Evolutionary conservation across 2,888 invertebrate genomes (phyloP), one percentile per base, ranked within the genome.

Genomic region (Hypolimnas misippus): DNA sequence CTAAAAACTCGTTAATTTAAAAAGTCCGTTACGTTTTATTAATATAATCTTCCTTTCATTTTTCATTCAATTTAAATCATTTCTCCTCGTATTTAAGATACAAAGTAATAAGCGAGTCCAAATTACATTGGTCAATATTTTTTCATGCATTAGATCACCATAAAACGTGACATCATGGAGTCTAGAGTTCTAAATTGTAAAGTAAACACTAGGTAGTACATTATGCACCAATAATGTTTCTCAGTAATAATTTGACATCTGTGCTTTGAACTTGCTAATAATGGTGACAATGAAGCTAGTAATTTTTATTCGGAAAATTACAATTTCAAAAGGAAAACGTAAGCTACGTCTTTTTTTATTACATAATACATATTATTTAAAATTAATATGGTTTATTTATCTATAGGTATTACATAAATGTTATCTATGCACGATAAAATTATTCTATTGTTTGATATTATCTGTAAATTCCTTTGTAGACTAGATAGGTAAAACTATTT

Each of bases 81-180:
- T 35, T 35, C 25, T 12, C n/a, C 2, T n/a, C 35, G 4, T n/a
- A 53, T 40, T 53, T 53, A 42, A 38, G 31, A 44, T 53, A 38
- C 16, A 33, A 40, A 52, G 51, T 40, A 51, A 40, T 51, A 14
- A 33, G 33, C 8, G 2, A 8, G 16, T 16, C 53, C 40, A 38
- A 65, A 63, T 59, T 49, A 53, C 71, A 75, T 74, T 70, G 73
- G 59, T 65, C 66, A 73, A 71, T 73, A 76, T 73, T 72, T 73
- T 66, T 72, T 71, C 65, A 72, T 72, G 75, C 67, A 69, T 70
- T 70, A 52, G 67, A 70, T 76, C 74, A 78, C 70, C 72, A 65
- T 66, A 55, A 54, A 49, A 16, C 17, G 76, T 86, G 84, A 86
- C 82, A 78, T 86, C 86, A 85, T 70, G 54, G 12, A 57, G 63